Evolutionary conservation across 2,888 invertebrate genomes (phyloP).

Genomic region (Erebia ligea): DNA sequence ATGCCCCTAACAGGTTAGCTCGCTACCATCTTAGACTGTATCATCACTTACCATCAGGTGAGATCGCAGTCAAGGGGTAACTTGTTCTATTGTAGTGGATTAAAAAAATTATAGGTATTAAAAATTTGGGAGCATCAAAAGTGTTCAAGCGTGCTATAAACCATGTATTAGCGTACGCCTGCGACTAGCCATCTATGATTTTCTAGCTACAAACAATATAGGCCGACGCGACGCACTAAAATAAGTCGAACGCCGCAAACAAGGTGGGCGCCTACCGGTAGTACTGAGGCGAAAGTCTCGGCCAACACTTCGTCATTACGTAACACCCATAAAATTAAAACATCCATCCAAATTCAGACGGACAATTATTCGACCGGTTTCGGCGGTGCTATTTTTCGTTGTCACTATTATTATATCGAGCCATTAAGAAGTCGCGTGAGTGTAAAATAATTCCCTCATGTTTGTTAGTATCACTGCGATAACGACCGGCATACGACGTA

Average conservation of each 20-base stretch:
- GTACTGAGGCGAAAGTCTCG: slow-evolving; percentile 59
- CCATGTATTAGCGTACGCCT: slow-evolving; percentile 51
- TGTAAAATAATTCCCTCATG: slow-evolving; percentile 53
- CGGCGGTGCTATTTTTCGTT: slow-evolving; percentile 62
- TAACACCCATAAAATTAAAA: slow-evolving; percentile 53
- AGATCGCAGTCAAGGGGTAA: too few species aligned
- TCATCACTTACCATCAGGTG: too few species aligned
- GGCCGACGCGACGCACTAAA: slow-evolving; percentile 52
- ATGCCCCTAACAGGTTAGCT: too few species aligned
- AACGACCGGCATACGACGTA: slow-evolving; percentile 68
- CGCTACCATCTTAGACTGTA: too few species aligned
- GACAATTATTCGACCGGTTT: slow-evolving; percentile 64
- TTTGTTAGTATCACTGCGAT: slow-evolving; percentile 66
- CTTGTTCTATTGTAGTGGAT: too few species aligned
- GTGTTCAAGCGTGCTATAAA: slow-evolving; percentile 43
- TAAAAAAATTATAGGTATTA: too few species aligned
- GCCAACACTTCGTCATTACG: slow-evolving; percentile 57
- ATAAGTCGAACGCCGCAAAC: slow-evolving; percentile 60
- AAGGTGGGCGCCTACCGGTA: slow-evolving; percentile 61
- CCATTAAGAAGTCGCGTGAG: slow-evolving; percentile 59
- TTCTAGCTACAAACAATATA: slow-evolving; percentile 47
- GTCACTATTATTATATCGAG: slow-evolving; percentile 57
- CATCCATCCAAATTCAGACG: slow-evolving; percentile 52
- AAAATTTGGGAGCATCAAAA: slow-evolving; percentile 33
- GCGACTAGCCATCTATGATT: slow-evolving; percentile 50